These are phyloP conservation scores for Microcaecilia unicolor DNA, from an alignment of 2,797 vertebrate species.

Conservation along the genomic window DNA sequence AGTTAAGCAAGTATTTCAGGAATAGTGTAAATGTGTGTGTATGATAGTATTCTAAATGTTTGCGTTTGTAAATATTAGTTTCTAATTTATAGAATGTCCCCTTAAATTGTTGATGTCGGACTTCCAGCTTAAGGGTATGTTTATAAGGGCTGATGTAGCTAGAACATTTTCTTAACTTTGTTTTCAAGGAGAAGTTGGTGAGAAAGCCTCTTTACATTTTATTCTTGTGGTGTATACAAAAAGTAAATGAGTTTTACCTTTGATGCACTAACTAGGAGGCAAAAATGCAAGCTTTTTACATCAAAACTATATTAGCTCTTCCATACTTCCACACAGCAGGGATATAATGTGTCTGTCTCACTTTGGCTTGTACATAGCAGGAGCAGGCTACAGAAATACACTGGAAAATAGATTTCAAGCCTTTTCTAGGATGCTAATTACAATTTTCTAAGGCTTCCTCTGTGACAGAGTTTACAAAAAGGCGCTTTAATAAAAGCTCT, in stretches of 20 bases:
- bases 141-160: too few relatives aligned
- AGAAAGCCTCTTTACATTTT: constrained; percentile 1
- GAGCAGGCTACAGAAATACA: constrained; percentile 22
- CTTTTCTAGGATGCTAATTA: constrained; percentile 38
- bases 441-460: constrained; percentile 42
- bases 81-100: too few relatives aligned
- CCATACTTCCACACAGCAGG: background rate
- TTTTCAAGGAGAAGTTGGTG: constrained; percentile 1
- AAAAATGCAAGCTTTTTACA: background rate
- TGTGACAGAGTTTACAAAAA: constrained; percentile 35
- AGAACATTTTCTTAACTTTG: too few relatives aligned
- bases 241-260: constrained; percentile 4
- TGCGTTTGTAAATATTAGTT: too few relatives aligned
- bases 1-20: too few relatives aligned
- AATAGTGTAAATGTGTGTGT: too few relatives aligned
- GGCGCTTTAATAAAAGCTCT: constrained; percentile 44
- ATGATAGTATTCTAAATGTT: too few relatives aligned
- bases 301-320: constrained; percentile 1
- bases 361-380: constrained; percentile 28
- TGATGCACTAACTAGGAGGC: constrained; percentile 8
- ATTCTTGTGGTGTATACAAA: background rate
- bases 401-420: constrained; percentile 32
- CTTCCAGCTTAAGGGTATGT: too few relatives aligned
- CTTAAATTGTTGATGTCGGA: too few relatives aligned
- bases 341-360: constrained; percentile 11